Conservation (phyloP, 2,113 vertebrate genomes). For the Indicator maculatus region DNA sequence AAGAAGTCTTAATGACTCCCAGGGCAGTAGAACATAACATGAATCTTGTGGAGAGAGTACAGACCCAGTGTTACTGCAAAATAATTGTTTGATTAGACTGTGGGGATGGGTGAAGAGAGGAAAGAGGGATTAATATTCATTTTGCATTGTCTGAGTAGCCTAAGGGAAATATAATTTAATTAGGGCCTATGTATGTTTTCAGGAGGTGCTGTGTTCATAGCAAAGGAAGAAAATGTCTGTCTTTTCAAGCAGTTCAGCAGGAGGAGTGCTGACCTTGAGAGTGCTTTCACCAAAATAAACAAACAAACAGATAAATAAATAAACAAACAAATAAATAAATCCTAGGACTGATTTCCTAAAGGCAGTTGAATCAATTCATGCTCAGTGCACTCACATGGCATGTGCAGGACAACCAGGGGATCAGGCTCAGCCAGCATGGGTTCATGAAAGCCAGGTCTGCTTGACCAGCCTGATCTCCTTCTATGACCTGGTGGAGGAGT, state of each 20-base stretch:
- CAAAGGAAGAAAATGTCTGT: slow-evolving; percentile 27
- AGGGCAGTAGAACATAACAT: not conserved
- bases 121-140: slow-evolving; percentile 20
- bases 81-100: slow-evolving; percentile 42
- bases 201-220: not conserved
- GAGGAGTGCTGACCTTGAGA: not conserved
- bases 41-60: slow-evolving; percentile 43
- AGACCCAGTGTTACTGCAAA: slow-evolving; percentile 34
- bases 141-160: slow-evolving; percentile 9
- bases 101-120: not conserved
- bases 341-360: not conserved
- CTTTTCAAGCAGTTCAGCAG: slow-evolving; percentile 12
- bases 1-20: slow-evolving; percentile 61
- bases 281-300: not conserved
- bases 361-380: not conserved
- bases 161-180: slow-evolving; percentile 42
- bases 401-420: no score
- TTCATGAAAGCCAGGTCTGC: no score
- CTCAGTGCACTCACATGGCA: not conserved
- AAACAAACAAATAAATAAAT: not conserved
- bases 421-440: no score
- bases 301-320: not conserved
- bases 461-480: no score
- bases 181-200: slow-evolving; percentile 6
- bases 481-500: no score